Evolutionary conservation across 2,113 vertebrate species (phyloP), one percentile per base, ranked within the genome.

Genomic region (Galemys pyrenaicus): DNA sequence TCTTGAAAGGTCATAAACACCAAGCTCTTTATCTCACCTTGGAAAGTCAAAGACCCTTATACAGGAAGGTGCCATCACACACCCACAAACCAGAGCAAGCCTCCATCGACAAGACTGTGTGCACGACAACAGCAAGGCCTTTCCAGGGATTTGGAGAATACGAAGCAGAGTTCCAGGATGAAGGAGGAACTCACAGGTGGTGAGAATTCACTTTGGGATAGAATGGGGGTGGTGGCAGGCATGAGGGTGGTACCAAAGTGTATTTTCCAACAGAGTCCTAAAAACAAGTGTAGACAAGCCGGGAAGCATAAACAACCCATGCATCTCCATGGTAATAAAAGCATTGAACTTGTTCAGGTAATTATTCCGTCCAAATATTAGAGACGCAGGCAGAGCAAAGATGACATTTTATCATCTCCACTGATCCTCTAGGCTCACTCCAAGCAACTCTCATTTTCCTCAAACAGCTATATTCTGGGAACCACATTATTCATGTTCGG

Each of bases 301-400:
- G 6, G 37, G 39, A 30, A 64, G 39, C 39, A 28, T 32, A 26
- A n/a, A 58, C 80, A 67, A 70, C 41, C 28, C 77, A 41, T 4
- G 10, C 49, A 91, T 71, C 46, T 79, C 87, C 67, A 13, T 58
- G 89, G 83, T 30, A 86, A 91, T 95, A 89, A 94, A 96, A 83
- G 60, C 71, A 77, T 1, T 1, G 32, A 83, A 49, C 84, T 89
- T 39, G 6, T 17, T 86, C 39, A 19, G 39, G 77, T 92, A 49
- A 95, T 84, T 80, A 95, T 81, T 67, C 71, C 93, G 73, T 46
- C 81, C 75, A 78, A 84, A 96, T 51, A 79, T 73, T 4, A 1
- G 80, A 88, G 79, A 68, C 1, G 10, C 2, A 68, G 70, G 41
- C 67, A 32, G 67, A 60, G 77, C 54, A 26, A 37, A 87, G 75